phyloP scores from a whole-genome alignment of 2,797 vertebrate species.

The Siniperca scherzeri region DNA sequence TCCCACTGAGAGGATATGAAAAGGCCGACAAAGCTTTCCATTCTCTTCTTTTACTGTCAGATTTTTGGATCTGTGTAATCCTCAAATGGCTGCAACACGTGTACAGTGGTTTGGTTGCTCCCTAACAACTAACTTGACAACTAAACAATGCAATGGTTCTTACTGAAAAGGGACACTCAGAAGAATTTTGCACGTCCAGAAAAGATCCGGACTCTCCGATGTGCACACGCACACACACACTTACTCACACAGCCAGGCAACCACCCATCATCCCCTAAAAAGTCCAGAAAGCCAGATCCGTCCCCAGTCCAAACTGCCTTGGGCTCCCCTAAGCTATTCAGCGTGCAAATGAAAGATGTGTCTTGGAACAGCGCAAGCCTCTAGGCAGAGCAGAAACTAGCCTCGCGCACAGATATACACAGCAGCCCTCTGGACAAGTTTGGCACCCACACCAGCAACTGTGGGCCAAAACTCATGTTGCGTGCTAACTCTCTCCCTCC shows the following conservation, averaged over 20 bases:
- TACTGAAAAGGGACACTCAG: slow-evolving; percentile 63
- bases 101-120: slow-evolving; percentile 80
- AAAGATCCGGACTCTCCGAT: slow-evolving; percentile 56
- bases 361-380: slow-evolving; percentile 74
- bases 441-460: slow-evolving; percentile 78
- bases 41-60: slow-evolving; percentile 81
- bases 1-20: slow-evolving; percentile 83
- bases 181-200: slow-evolving; percentile 58
- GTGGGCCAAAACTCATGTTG: slow-evolving; percentile 85
- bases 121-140: slow-evolving; percentile 81
- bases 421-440: slow-evolving; percentile 83
- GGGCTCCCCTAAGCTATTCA: slow-evolving; percentile 79
- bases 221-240: slow-evolving; percentile 29
- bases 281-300: slow-evolving; percentile 64
- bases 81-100: slow-evolving; percentile 78
- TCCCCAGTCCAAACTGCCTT: slow-evolving; percentile 69
- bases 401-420: slow-evolving; percentile 72
- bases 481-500: slow-evolving; percentile 84
- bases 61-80: slow-evolving; percentile 82
- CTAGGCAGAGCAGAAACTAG: slow-evolving; percentile 71
- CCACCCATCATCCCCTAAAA: slow-evolving; percentile 66
- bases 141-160: slow-evolving; percentile 72
- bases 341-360: slow-evolving; percentile 83
- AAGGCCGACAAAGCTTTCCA: slow-evolving; percentile 81
- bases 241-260: slow-evolving; percentile 52